A percentile compares a stretch with the other conserved stretches of the same genome.
Conservation (phyloP, 2,888 invertebrate species). For the Hemithea aestivaria region DNA sequence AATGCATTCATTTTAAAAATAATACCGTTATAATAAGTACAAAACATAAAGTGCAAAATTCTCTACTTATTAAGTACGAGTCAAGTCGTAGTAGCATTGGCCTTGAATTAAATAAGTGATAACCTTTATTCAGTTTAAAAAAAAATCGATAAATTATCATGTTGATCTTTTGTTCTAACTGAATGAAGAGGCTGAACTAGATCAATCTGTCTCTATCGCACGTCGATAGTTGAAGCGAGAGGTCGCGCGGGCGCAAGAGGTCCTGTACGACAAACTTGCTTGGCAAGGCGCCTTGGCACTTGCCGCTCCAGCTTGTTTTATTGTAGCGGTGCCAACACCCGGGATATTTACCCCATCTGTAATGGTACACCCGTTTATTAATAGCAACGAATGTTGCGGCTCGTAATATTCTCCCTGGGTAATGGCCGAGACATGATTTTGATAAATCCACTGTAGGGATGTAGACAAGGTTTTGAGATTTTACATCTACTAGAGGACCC, state of each 20-base stretch:
- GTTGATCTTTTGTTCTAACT: too few species aligned
- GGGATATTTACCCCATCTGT: constrained; percentile 56
- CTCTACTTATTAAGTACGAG: too few species aligned
- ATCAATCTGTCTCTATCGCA: constrained; percentile 14
- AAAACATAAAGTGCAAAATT: too few species aligned
- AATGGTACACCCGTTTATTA: constrained; percentile 53
- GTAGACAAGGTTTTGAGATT: too few species aligned
- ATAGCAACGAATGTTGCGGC: constrained; percentile 49
- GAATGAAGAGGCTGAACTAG: constrained; percentile 5
- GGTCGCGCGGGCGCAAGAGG: constrained; percentile 7
- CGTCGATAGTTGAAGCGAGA: constrained; percentile 14
- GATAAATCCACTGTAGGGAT: constrained; percentile 46
- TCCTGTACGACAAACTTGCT: constrained; percentile 46
- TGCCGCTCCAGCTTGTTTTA: constrained; percentile 58
- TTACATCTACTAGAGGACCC: too few species aligned
- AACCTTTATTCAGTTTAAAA: too few species aligned
- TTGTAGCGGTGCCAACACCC: constrained; percentile 58
- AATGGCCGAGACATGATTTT: constrained; percentile 52
- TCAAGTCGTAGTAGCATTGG: too few species aligned
- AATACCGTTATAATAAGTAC: too few species aligned
- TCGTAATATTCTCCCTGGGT: constrained; percentile 47
- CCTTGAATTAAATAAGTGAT: too few species aligned
- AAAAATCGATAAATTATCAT: too few species aligned
- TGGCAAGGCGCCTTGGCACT: constrained; percentile 64
- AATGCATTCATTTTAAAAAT: too few species aligned